These are phyloP conservation scores for Embiotoca jacksoni DNA, from an alignment of 2,113 vertebrate species.

Conservation along the genomic window DNA sequence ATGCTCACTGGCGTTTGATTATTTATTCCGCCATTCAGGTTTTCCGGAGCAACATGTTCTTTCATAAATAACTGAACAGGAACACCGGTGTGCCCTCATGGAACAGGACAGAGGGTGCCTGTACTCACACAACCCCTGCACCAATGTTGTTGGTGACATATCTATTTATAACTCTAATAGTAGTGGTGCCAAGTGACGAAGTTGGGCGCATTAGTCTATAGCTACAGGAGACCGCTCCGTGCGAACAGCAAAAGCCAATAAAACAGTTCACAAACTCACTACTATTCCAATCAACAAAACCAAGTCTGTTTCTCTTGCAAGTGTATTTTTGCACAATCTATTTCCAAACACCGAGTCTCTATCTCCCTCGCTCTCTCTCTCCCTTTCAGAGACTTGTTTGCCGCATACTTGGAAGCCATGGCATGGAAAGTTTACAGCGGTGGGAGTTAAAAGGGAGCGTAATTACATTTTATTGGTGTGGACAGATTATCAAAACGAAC, in stretches of 20 bases:
- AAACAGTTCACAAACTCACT: slow-evolving; percentile 74
- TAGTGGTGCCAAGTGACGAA: slow-evolving; percentile 63
- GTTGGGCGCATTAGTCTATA: slow-evolving; percentile 41
- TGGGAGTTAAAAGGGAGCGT: slow-evolving; percentile 75
- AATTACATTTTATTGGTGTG: slow-evolving; percentile 80
- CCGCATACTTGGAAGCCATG: slow-evolving; percentile 70
- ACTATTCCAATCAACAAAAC: slow-evolving; percentile 80
- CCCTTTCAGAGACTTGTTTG: slow-evolving; percentile 74
- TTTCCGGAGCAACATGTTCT: slow-evolving; percentile 56
- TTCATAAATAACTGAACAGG: slow-evolving; percentile 64
- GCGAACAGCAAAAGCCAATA: slow-evolving; percentile 68
- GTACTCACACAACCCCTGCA: slow-evolving; percentile 55
- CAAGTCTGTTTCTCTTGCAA: slow-evolving; percentile 75
- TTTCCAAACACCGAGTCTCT: slow-evolving; percentile 74
- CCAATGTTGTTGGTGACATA: slow-evolving; percentile 48
- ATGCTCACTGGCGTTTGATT: slow-evolving; percentile 53
- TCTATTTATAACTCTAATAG: slow-evolving; percentile 65
- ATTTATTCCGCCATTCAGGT: slow-evolving; percentile 64
- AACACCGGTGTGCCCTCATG: slow-evolving; percentile 48
- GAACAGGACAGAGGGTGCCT: slow-evolving; percentile 55
- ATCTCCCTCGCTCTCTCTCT: slow-evolving; percentile 32
- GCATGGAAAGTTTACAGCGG: slow-evolving; percentile 80
- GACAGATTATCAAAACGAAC: slow-evolving; percentile 79
- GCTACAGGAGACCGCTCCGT: slow-evolving; percentile 28
- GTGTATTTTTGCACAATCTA: slow-evolving; percentile 81